Evolutionary conservation across 2,113 vertebrate species (phyloP).

Genomic region (Apus apus): DNA sequence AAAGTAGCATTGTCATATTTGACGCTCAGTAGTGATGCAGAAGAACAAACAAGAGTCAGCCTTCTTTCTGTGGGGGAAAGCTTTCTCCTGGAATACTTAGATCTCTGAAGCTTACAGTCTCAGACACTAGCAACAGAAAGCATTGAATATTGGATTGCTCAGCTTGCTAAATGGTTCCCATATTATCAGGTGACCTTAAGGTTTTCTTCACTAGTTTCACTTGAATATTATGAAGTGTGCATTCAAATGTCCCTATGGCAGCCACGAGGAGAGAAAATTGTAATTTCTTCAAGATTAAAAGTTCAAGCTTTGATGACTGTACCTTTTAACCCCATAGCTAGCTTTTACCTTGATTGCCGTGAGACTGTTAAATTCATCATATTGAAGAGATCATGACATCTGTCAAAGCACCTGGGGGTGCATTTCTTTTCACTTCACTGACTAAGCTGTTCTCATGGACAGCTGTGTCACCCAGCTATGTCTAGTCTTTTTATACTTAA

Average conservation of each 20-base stretch:
- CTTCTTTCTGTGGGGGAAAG: not conserved
- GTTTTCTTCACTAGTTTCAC: constrained; percentile 48
- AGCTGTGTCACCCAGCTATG: constrained; percentile 28
- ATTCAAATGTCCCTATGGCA: constrained; percentile 8
- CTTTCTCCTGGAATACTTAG: not conserved
- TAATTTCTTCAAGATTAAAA: constrained; percentile 68
- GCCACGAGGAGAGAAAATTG: constrained; percentile 51
- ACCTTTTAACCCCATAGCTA: constrained; percentile 66
- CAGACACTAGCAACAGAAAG: not conserved
- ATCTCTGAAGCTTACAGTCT: not conserved
- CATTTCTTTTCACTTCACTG: constrained; percentile 62
- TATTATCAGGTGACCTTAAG: constrained; percentile 55
- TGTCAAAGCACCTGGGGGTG: constrained; percentile 59
- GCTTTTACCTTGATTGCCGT: constrained; percentile 67
- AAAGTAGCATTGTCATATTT: not conserved
- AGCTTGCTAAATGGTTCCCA: constrained; percentile 14
- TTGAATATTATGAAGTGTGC: constrained; percentile 46
- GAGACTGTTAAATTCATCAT: constrained; percentile 62
- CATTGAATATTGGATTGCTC: not conserved
- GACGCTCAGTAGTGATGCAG: not conserved
- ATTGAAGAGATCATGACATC: constrained; percentile 73
- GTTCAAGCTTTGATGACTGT: constrained; percentile 66
- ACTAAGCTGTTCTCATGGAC: constrained; percentile 40
- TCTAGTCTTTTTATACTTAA: constrained; percentile 59
- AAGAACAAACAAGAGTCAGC: not conserved